Base-by-base conservation (phyloP, 2,113 vertebrate species). In the Anhinga rufa region DNA sequence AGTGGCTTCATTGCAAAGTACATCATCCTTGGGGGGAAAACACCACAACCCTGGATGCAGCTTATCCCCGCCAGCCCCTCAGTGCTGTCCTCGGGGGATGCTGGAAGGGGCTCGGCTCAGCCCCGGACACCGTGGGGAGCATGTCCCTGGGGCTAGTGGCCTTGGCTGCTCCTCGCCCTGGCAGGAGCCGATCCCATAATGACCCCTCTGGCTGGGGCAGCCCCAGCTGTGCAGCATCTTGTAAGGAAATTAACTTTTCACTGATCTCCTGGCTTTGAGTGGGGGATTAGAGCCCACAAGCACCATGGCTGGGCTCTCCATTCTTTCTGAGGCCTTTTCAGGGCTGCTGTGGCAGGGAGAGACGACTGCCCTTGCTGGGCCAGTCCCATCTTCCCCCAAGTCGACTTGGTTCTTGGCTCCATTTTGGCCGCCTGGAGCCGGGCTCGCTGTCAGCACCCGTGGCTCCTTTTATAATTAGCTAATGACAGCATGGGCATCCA, bases 181-280 rank as follows among this genome's bases (percentile, higher is more conserved):
- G 34, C 2, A 3, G 68, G 32, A 94, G 72, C 64, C 88, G 92
- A 82, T 71, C 88, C 62, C 7, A 1, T 86, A 75, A 74, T 94
- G 93, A 93, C 74, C 60, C 77, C 42, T 22, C 34, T n/a, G 82
- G 66, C 72, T 60, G 57, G 90, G 88, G 84, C 78, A 87, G 52
- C 81, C 52, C 89, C 95, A 92, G 95, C 88, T 94, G 91, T 77
- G 89, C 69, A 95, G 82, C 92, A 77, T 95, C 92, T 84, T 92
- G 93, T 92, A 82, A 96, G 69, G 88, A 96, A 96, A 97, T 96
- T 86, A 96, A 96, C 92, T 96, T 96, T 93, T 49, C 84, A 86
- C 76, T 88, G 95, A 96, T 94, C 81, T 85, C 52, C 49, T 3
- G 2, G 93, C 70, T 94, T 72, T 75, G 54, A 71, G 52, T 29